Conservation (phyloP, 2,113 vertebrate genomes). For the Pelobates fuscus region DNA sequence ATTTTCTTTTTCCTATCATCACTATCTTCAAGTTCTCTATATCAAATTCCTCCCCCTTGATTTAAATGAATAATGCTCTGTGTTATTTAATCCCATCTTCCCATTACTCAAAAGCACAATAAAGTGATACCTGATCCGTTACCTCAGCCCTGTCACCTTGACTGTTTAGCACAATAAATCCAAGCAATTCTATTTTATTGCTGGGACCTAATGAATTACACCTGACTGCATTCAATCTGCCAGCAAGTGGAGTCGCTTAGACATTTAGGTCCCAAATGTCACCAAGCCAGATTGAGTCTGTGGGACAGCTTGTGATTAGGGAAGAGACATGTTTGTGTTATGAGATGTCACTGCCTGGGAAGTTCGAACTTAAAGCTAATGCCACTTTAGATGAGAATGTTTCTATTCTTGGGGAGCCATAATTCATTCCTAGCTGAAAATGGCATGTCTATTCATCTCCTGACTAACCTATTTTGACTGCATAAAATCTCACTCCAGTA, state of each 20-base stretch:
- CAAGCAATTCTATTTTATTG: conserved; percentile 6
- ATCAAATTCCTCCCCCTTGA: background rate
- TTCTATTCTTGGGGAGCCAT: background rate
- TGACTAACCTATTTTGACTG: no score
- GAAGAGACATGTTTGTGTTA: background rate
- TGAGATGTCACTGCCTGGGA: background rate
- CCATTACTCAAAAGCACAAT: no score
- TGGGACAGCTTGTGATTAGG: conserved; percentile 20
- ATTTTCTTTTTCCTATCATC: no score
- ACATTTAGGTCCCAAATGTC: conserved; percentile 11
- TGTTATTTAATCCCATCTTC: background rate
- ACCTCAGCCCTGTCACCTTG: conserved; percentile 1
- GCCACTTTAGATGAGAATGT: background rate
- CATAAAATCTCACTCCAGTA: no score
- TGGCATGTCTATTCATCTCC: background rate
- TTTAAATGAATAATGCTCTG: background rate
- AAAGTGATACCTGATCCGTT: background rate
- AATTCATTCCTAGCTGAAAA: background rate
- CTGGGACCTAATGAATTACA: conserved; percentile 9
- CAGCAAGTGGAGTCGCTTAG: background rate
- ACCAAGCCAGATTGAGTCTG: background rate
- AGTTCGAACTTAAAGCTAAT: background rate
- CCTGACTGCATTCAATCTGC: background rate
- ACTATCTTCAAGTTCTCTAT: no score
- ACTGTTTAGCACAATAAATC: background rate